Conservation (phyloP, 2,113 vertebrate species). For the Scalopus aquaticus region DNA sequence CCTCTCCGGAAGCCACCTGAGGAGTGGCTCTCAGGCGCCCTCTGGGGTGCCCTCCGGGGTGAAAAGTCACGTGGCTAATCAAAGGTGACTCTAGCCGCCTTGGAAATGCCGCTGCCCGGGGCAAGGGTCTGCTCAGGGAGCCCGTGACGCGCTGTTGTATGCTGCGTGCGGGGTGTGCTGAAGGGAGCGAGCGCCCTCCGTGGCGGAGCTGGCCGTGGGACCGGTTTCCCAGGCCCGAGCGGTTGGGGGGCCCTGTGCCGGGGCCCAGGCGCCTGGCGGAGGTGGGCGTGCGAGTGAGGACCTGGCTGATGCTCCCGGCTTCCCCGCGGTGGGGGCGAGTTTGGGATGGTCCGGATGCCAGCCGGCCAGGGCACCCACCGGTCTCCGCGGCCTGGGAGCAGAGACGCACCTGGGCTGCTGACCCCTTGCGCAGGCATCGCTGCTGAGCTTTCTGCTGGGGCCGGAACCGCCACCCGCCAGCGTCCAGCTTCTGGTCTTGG, state of each 20-base stretch:
- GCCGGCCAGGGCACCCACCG: not conserved
- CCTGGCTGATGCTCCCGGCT: not conserved
- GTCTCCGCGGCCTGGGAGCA: not conserved
- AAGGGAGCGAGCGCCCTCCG: accelerated
- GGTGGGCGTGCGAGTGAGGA: not conserved
- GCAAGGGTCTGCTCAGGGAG: too few species aligned
- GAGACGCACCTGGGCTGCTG: not conserved
- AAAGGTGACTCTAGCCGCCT: too few species aligned
- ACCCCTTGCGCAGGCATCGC: not conserved
- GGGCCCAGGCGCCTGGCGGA: not conserved
- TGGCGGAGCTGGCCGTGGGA: not conserved
- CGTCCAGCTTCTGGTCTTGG: not conserved
- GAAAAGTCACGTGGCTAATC: too few species aligned
- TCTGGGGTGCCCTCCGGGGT: too few species aligned
- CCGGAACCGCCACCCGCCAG: not conserved
- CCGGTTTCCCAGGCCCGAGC: too few species aligned
- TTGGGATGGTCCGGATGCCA: too few species aligned
- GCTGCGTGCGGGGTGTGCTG: too few species aligned
- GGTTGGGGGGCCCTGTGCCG: not conserved
- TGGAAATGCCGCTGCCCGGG: not conserved
- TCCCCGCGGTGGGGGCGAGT: slow-evolving; percentile 26
- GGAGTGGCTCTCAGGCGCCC: too few species aligned
- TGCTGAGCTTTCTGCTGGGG: not conserved
- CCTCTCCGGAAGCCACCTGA: too few species aligned
- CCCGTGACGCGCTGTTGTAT: too few species aligned